A percentile compares a stretch with the other conserved stretches of the same genome.
Conservation (phyloP, 2,888 invertebrate genomes). For the Neoitamus cyanurus region DNA sequence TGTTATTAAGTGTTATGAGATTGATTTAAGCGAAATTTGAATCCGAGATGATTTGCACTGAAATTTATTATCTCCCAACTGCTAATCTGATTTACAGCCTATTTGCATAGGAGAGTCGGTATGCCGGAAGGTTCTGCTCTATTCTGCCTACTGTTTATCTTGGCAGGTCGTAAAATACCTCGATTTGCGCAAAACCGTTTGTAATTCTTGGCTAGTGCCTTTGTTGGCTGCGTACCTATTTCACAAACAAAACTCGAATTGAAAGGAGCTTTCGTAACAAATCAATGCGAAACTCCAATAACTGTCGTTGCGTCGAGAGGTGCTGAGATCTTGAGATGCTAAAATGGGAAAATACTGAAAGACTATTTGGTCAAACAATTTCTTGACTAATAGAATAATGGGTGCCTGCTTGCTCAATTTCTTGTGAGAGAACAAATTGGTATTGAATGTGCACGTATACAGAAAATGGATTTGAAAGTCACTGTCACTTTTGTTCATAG, state of each 20-base stretch:
- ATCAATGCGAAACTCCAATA: neutral
- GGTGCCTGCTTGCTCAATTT: neutral
- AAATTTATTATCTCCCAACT: constrained; percentile 30
- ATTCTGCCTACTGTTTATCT: neutral
- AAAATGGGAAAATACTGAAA: neutral
- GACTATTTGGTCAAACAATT: neutral
- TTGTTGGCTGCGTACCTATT: neutral
- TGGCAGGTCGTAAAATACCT: neutral
- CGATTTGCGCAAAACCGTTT: neutral
- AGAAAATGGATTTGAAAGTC: neutral
- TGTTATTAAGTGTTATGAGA: constrained; percentile 40
- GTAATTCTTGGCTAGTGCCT: neutral
- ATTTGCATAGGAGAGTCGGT: constrained; percentile 18
- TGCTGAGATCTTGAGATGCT: neutral
- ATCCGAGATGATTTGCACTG: constrained; percentile 39
- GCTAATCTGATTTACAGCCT: constrained; percentile 23
- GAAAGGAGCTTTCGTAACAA: neutral
- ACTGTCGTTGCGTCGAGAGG: neutral
- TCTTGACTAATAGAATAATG: neutral
- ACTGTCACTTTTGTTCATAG: too few relatives aligned
- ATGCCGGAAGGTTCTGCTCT: neutral
- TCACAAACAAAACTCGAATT: neutral
- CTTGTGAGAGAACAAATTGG: neutral
- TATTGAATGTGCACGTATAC: neutral
- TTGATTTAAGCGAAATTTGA: constrained; percentile 44